These are phyloP conservation scores for Oasisia sp. DNA, from an alignment of 2,888 invertebrate species.

Conservation along the genomic window DNA sequence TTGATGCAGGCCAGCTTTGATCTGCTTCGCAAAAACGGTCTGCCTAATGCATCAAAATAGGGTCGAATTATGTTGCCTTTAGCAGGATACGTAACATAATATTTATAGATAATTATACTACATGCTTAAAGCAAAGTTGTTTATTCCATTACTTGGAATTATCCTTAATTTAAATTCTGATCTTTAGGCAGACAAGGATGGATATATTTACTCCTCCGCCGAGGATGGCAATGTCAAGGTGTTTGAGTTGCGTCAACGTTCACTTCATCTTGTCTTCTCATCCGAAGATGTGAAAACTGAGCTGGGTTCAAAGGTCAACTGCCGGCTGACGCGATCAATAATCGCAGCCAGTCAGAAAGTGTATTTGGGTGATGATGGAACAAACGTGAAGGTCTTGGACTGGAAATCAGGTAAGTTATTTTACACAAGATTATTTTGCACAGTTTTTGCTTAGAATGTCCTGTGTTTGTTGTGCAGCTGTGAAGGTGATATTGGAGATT, in stretches of 20 bases:
- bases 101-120: too few relatives aligned
- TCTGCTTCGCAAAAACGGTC: too few relatives aligned
- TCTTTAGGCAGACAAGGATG: conserved; percentile 29
- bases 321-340: conserved; percentile 49
- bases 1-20: too few relatives aligned
- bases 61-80: too few relatives aligned
- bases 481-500: not conserved
- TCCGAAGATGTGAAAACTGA: conserved; percentile 51
- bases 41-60: too few relatives aligned
- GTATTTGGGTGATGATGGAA: conserved; percentile 58
- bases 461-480: not conserved
- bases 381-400: conserved; percentile 55
- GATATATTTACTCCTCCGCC: conserved; percentile 44
- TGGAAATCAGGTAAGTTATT: conserved; percentile 56
- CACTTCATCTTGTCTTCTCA: conserved; percentile 50
- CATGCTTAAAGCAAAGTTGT: too few relatives aligned
- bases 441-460: not conserved
- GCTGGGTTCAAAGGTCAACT: conserved; percentile 40
- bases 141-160: not conserved
- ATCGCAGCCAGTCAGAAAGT: conserved; percentile 42
- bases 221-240: conserved; percentile 55
- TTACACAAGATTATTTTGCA: not conserved
- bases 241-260: conserved; percentile 46
- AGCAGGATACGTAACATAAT: too few relatives aligned
- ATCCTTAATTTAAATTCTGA: not conserved